Conservation (phyloP, 2,113 vertebrate species). For the Emydocephalus ijimae region DNA sequence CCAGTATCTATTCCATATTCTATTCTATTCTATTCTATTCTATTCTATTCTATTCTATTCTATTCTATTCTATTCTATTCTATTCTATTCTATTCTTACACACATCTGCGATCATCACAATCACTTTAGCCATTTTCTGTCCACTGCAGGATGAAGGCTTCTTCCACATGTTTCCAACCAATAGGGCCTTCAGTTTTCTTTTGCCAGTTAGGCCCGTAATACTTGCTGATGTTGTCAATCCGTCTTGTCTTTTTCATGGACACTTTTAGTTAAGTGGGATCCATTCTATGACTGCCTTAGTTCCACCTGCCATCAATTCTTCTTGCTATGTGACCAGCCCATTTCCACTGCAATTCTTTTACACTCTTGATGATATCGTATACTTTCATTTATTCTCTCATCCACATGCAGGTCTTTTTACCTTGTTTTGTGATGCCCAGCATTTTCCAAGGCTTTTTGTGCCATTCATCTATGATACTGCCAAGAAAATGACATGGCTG, state of each 20-base stretch:
- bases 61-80: no score
- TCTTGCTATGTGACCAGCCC: not conserved
- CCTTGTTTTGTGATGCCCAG: not conserved
- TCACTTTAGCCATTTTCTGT: not conserved
- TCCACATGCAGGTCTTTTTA: not conserved
- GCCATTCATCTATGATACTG: not conserved
- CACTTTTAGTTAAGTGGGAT: not conserved
- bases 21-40: no score
- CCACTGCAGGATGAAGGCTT: not conserved
- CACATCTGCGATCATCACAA: not conserved
- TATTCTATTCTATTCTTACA: no score
- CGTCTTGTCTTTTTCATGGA: not conserved
- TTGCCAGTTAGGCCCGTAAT: not conserved
- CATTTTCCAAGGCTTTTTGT: not conserved
- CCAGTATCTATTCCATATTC: no score
- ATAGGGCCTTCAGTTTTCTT: not conserved
- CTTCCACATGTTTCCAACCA: not conserved
- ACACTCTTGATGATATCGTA: not conserved
- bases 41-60: no score
- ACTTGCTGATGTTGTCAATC: not conserved
- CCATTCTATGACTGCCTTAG: not conserved
- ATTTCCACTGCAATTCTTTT: not conserved
- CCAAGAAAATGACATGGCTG: not conserved
- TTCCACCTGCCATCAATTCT: not conserved
- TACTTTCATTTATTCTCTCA: not conserved